phyloP scores from a whole-genome alignment of 2,888 invertebrate genomes.

The Petrolisthes cinctipes region DNA sequence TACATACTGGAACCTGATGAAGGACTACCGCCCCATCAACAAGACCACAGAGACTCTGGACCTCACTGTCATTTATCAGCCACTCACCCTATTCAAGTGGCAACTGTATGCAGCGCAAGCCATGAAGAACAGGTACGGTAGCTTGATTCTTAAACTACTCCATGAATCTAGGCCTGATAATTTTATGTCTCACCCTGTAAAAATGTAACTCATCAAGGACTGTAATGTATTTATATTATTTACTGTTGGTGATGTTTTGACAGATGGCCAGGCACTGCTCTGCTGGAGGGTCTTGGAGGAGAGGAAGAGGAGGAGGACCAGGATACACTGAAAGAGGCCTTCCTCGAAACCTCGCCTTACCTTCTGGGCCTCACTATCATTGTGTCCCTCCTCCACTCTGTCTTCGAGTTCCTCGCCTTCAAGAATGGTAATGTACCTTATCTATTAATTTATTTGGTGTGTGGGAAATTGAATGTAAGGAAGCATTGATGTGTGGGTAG shows the following conservation, averaged over 20 bases:
- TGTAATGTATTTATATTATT: background rate
- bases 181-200: too few relatives aligned
- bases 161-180: too few relatives aligned
- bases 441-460: too few relatives aligned
- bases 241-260: background rate
- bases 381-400: constrained; percentile 94
- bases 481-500: background rate
- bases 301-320: constrained; percentile 86
- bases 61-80: constrained; percentile 84
- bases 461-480: background rate
- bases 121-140: constrained; percentile 85
- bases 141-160: too few relatives aligned
- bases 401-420: constrained; percentile 98
- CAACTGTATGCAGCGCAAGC: constrained; percentile 97
- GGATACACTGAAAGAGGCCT: constrained; percentile 90
- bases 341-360: constrained; percentile 97
- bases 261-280: constrained; percentile 60
- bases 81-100: constrained; percentile 96
- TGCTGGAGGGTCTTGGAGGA: constrained; percentile 74
- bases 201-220: too few relatives aligned
- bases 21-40: constrained; percentile 93
- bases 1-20: constrained; percentile 98
- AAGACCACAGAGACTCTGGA: constrained; percentile 80
- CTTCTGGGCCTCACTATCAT: constrained; percentile 90
- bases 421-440: constrained; percentile 83